These are phyloP conservation scores for Drosophila oshimai DNA, from an alignment of 1,140 invertebrate species.

Conservation along the genomic window DNA sequence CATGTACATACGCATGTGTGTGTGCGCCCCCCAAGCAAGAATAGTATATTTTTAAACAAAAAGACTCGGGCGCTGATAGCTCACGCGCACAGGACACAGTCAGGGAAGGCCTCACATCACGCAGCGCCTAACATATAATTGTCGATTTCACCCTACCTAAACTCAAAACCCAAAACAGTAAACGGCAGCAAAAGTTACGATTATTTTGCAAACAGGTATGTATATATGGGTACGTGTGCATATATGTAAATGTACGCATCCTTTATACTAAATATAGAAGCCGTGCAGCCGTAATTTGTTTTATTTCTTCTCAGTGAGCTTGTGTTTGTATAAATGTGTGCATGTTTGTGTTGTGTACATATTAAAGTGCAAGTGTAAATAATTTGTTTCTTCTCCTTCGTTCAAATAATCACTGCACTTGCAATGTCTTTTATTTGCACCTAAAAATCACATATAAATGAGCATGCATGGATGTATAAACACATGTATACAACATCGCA, in stretches of 20 bases:
- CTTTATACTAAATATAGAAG: slow-evolving; percentile 28
- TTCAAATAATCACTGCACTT: not conserved
- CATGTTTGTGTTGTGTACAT: not conserved
- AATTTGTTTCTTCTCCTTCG: not conserved
- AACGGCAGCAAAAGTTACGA: not conserved
- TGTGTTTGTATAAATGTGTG: not conserved
- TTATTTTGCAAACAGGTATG: slow-evolving; percentile 28
- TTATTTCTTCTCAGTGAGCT: not conserved
- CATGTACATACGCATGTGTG: slow-evolving; percentile 6
- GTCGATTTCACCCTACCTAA: slow-evolving; percentile 12
- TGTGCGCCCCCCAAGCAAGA: slow-evolving; percentile 10
- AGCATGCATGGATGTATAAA: not conserved
- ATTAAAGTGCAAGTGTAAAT: not conserved
- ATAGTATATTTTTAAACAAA: slow-evolving; percentile 25
- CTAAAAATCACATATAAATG: not conserved
- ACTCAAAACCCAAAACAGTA: not conserved
- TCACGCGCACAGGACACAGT: slow-evolving; percentile 30
- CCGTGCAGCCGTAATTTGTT: too few species aligned
- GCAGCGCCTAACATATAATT: slow-evolving; percentile 18
- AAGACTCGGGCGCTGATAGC: slow-evolving; percentile 22
- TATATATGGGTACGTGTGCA: slow-evolving; percentile 6
- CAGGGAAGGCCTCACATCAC: not conserved
- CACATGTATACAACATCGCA: not conserved
- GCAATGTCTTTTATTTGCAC: not conserved
- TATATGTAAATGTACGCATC: slow-evolving; percentile 13